Evolutionary conservation across 2,113 vertebrate genomes (phyloP), one percentile per base, ranked within the genome.

Genomic region (Chaetorhynchus papuensis): DNA sequence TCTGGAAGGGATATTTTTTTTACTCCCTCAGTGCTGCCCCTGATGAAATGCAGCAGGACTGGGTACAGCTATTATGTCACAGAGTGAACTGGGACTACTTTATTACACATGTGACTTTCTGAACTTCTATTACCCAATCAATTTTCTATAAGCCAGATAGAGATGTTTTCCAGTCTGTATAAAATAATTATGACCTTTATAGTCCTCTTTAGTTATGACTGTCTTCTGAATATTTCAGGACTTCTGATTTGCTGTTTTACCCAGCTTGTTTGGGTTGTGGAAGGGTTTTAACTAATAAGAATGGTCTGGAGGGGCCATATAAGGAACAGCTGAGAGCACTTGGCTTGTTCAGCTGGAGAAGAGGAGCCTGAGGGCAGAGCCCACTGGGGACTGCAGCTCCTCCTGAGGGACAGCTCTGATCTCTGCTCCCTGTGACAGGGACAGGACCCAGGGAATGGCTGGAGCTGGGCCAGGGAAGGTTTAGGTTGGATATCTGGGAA

Each of bases 381-480:
- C 63, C 3, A 30, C 1, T 0, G 0, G 11, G 39, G 11, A 1
- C 27, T 44, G 7, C 33, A 27, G 17, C 18, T 61, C 19, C 23
- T 56, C 12, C 24, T 1, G 2, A 49, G 42, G 20, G 18, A 1
- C 35, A 24, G 33, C 57, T 71, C 26, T 1, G 1, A 6, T 15
- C 5, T 61, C 63, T 33, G 41, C 16, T 56, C 49, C 2, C 8
- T 54, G 41, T 7, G n/a, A 10, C 57, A 64, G 49, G 28, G 9
- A 19, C 4, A 41, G n/a, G 3, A 41, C n/a, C 7, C 18, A 54
- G 33, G 33, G 6, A 28, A 60, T 1, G 23, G 35, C 54, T 59
- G 79, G 2, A n/a, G 6, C 35, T 59, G 44, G 3, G 22, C 11
- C 35, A 41, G 30, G 24, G 7, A 0, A 72, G 39, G 14, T 1